Evolutionary conservation across 2,113 vertebrate species (phyloP).

Genomic region (Heterotis niloticus): DNA sequence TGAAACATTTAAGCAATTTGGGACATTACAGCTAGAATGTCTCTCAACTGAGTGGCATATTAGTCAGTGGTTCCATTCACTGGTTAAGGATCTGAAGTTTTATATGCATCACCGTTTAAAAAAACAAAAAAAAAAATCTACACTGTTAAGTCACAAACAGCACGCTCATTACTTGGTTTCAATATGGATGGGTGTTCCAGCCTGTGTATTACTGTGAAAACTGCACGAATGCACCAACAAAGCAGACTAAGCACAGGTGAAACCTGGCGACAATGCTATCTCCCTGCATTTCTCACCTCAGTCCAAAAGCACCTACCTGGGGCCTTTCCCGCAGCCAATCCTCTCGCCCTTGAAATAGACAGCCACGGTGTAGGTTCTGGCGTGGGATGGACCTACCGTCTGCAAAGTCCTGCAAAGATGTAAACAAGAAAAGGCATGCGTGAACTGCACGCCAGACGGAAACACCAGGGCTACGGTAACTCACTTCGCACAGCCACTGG

Average conservation of each 20-base stretch:
- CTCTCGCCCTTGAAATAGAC: conserved; percentile 98
- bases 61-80: no score
- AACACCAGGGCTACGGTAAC: not conserved
- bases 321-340: conserved; percentile 96
- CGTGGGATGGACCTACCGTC: conserved; percentile 94
- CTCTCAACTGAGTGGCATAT: no score
- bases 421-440: not conserved
- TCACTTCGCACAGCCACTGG: not conserved
- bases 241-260: not conserved
- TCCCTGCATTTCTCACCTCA: not conserved
- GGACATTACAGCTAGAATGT: no score
- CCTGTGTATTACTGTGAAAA: no score
- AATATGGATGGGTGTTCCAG: no score
- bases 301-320: conserved; percentile 72
- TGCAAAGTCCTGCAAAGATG: conserved; percentile 80
- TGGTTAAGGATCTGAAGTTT: no score
- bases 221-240: no score
- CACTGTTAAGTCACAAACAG: no score
- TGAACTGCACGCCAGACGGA: not conserved
- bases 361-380: conserved; percentile 93
- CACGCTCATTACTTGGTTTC: no score
- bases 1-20: no score
- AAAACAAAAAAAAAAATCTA: no score
- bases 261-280: not conserved
- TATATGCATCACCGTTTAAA: no score